Evolutionary conservation across 2,113 vertebrate species (phyloP).

Genomic region (Upupa epops): DNA sequence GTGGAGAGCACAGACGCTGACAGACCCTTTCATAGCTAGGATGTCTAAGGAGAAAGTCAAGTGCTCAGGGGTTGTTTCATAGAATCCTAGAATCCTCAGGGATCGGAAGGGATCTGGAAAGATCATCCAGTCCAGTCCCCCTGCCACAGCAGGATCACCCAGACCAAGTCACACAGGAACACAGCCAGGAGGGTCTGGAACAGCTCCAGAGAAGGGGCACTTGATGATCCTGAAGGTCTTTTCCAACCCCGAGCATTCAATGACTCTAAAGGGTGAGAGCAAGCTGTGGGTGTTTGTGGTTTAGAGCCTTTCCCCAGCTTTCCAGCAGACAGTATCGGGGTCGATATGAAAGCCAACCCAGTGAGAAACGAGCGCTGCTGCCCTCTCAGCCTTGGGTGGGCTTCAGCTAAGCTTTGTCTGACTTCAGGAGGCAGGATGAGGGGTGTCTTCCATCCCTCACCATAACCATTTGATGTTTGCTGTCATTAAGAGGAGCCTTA

Average conservation of each 20-base stretch:
- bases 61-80: too few relatives aligned
- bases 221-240: too few relatives aligned
- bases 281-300: rapidly evolving
- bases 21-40: neutral
- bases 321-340: neutral
- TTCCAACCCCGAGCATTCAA: too few relatives aligned
- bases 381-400: neutral
- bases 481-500: neutral
- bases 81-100: too few relatives aligned
- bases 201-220: too few relatives aligned
- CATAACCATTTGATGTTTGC: neutral
- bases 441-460: neutral
- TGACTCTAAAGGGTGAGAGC: neutral
- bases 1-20: neutral
- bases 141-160: too few relatives aligned
- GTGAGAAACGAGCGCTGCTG: neutral
- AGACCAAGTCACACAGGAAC: too few relatives aligned
- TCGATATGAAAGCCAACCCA: neutral
- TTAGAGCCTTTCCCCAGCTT: neutral
- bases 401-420: neutral
- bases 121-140: too few relatives aligned
- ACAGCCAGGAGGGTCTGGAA: too few relatives aligned
- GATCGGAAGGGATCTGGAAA: too few relatives aligned
- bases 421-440: rapidly evolving
- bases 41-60: neutral